Evolutionary conservation across 2,888 invertebrate species (phyloP).

Genomic region (Nemotelus pantherinus): DNA sequence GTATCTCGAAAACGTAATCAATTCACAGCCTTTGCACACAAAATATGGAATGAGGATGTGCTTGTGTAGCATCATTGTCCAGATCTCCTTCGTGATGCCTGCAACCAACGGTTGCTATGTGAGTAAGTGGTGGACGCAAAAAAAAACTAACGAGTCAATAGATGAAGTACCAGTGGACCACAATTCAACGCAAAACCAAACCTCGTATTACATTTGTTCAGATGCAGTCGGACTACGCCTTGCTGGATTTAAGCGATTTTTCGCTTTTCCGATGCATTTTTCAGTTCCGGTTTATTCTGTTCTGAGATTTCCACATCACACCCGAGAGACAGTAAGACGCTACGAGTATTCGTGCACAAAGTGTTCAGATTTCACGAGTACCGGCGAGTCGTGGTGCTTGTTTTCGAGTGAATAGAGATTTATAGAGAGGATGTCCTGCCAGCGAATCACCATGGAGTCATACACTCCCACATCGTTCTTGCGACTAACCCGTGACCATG

Average conservation of each 20-base stretch:
- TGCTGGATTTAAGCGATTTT: not conserved
- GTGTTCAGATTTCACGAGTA: not conserved
- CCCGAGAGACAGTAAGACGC: not conserved
- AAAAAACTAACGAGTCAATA: slow-evolving; percentile 16
- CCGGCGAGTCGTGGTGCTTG: too few relatives aligned
- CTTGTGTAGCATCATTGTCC: not conserved
- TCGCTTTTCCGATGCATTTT: slow-evolving; percentile 7
- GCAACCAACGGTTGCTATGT: slow-evolving; percentile 28
- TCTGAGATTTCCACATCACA: not conserved
- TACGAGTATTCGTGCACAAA: not conserved
- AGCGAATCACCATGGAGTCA: not conserved
- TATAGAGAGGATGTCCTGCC: not conserved
- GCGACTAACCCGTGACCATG: not conserved
- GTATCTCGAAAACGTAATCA: slow-evolving; percentile 20
- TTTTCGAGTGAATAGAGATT: not conserved
- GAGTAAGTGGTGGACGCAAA: slow-evolving; percentile 5
- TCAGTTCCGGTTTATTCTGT: not conserved
- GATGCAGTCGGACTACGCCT: slow-evolving; percentile 18
- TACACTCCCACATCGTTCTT: not conserved
- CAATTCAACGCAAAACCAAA: slow-evolving; percentile 29
- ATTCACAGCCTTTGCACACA: slow-evolving; percentile 12
- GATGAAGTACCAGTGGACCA: slow-evolving; percentile 5
- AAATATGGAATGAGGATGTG: not conserved
- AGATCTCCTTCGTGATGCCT: not conserved
- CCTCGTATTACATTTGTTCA: slow-evolving; percentile 30